phyloP scores from a whole-genome alignment of 2,113 vertebrate genomes.

The Melierax canorus region DNA sequence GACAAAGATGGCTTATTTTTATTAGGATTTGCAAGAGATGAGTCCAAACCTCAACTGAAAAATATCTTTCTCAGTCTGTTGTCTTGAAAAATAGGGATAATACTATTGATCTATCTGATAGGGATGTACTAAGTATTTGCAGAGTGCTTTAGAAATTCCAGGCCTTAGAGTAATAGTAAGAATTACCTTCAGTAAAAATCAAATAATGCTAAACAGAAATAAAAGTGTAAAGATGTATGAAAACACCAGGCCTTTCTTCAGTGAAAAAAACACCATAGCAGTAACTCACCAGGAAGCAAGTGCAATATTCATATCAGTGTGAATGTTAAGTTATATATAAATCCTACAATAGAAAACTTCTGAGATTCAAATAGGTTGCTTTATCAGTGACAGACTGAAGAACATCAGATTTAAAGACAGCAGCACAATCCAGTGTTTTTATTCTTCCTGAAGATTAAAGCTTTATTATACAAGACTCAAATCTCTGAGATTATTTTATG shows the following conservation, averaged over 20 bases:
- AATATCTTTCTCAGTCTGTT: not conserved
- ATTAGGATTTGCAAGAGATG: not conserved
- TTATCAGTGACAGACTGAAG: not conserved
- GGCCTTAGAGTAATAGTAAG: not conserved
- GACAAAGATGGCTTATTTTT: not conserved
- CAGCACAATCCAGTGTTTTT: not conserved
- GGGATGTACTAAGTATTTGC: not conserved
- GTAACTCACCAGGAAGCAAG: not conserved
- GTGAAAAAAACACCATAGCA: not conserved
- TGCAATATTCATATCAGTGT: not conserved
- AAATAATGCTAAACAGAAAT: not conserved
- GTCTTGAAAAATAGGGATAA: not conserved
- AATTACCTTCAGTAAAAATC: not conserved
- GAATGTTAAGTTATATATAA: not conserved
- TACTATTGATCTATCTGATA: not conserved
- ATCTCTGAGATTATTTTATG: not conserved
- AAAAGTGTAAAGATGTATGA: not conserved
- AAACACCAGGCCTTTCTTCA: not conserved
- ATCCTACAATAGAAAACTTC: not conserved
- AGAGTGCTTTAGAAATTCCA: not conserved
- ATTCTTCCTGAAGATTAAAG: not conserved
- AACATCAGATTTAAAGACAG: not conserved
- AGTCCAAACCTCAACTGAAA: not conserved
- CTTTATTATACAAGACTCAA: not conserved
- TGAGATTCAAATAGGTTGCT: not conserved